Evolutionary conservation across 1,140 invertebrate genomes (phyloP).

Genomic region (Zaprionus kolodkinae): DNA sequence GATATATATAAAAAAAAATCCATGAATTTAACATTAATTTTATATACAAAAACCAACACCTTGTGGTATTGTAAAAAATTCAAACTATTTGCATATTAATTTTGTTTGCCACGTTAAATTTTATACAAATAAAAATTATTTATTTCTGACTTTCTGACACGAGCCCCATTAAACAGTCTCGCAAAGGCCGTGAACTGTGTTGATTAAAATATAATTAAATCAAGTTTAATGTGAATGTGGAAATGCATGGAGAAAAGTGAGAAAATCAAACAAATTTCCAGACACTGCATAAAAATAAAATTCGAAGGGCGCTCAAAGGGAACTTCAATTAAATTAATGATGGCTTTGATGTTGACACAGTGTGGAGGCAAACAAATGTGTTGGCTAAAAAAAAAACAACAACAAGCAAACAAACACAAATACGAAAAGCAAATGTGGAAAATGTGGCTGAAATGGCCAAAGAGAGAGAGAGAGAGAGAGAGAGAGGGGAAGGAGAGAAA

Average conservation of each 20-base stretch:
- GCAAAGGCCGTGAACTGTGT: background rate
- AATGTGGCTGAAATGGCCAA: constrained; percentile 10
- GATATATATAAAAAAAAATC: background rate
- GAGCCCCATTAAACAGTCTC: background rate
- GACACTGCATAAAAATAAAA: constrained; percentile 21
- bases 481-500: background rate
- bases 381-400: constrained; percentile 12
- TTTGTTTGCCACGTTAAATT: background rate
- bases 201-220: constrained; percentile 8
- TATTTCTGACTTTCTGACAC: constrained; percentile 7
- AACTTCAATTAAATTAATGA: constrained; percentile 77
- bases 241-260: background rate
- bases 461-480: too few species aligned
- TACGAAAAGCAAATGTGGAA: constrained; percentile 37
- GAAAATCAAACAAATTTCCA: constrained; percentile 44
- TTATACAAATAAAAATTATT: background rate
- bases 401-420: constrained; percentile 6
- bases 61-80: background rate
- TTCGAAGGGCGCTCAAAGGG: constrained; percentile 22
- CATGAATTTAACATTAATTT: background rate
- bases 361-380: constrained; percentile 30
- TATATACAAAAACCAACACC: background rate
- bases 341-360: constrained; percentile 54
- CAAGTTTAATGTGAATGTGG: background rate
- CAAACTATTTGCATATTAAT: constrained; percentile 6